Base-by-base conservation (phyloP, 2,888 invertebrate species). In the Venustoraphidia nigricollis region DNA sequence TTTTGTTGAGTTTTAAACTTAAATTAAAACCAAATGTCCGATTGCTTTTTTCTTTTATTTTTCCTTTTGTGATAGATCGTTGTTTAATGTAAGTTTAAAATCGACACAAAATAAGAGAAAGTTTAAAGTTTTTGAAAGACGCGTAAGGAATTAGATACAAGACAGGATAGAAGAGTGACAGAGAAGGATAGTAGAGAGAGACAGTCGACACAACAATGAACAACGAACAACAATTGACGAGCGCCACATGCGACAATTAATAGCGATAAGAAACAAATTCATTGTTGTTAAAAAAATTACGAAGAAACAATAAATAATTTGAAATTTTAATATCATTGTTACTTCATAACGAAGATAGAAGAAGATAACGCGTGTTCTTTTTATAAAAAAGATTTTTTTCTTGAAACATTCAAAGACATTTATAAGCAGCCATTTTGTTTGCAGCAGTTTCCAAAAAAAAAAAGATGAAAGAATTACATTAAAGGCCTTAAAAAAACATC, bases 161-260 rank as follows among this genome's bases (percentile, higher is more conserved):
- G 27, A 10, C n/a, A 11, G 17, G 13, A 42, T 17, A 34, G 42
- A 10, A 42, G 42, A 34, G 42, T 42, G 13, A 9, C 10, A 36
- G 41, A 40, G 13, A 41, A 27, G 27, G 3, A 36, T 9, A 45
- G 45, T 36, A 54, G 61, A 61, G 60, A 64, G 60, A 62, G 59
- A 60, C 60, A 62, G 46, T 36, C 38, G 39, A 37, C 41, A 65
- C 62, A 65, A 66, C 66, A 66, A 64, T 62, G 58, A 66, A 66
- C 66, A 66, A 62, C 61, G 60, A 27, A 10, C 36, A 64, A 64
- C 63, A 66, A 64, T 59, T 58, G 58, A 59, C 49, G 52, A 60
- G 57, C 61, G 61, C 63, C 65, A 27, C 27, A 65, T 66, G 65
- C 65, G 59, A 65, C 64, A 64, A 38, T 17, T 47, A 42, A 43